These are phyloP conservation scores for Ploceus nigricollis DNA, from an alignment of 2,113 vertebrate genomes.

Conservation along the genomic window DNA sequence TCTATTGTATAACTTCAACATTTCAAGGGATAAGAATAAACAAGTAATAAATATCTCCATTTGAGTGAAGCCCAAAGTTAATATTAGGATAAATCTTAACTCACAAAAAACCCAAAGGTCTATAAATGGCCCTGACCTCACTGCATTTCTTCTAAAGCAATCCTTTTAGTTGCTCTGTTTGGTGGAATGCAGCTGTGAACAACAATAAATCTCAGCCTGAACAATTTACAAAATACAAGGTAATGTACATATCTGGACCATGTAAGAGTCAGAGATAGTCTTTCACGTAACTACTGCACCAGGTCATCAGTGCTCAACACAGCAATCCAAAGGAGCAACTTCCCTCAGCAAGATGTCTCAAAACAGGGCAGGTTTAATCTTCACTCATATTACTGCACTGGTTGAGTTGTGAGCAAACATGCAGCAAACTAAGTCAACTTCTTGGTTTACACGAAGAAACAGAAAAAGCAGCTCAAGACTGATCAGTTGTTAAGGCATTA, in stretches of 20 bases:
- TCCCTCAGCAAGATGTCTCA: neutral
- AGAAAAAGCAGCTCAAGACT: neutral
- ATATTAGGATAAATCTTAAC: neutral
- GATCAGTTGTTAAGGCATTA: rapidly evolving
- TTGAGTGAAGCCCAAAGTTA: neutral
- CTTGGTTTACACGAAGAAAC: neutral
- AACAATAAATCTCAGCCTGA: neutral
- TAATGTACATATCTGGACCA: neutral
- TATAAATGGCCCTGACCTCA: neutral
- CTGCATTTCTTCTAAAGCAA: neutral
- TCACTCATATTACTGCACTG: neutral
- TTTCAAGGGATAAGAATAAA: neutral
- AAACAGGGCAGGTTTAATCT: neutral
- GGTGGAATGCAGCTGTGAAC: neutral
- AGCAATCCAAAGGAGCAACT: neutral
- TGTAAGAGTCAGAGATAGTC: neutral
- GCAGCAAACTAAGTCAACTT: neutral
- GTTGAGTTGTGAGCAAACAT: neutral
- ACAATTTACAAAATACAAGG: neutral
- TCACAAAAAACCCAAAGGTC: neutral
- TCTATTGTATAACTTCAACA: neutral
- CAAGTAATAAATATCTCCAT: neutral
- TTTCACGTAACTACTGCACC: neutral
- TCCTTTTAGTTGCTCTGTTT: neutral
- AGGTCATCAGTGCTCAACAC: neutral